phyloP scores from a whole-genome alignment of 2,113 vertebrate species.

The Rhodinocichla rosea region DNA sequence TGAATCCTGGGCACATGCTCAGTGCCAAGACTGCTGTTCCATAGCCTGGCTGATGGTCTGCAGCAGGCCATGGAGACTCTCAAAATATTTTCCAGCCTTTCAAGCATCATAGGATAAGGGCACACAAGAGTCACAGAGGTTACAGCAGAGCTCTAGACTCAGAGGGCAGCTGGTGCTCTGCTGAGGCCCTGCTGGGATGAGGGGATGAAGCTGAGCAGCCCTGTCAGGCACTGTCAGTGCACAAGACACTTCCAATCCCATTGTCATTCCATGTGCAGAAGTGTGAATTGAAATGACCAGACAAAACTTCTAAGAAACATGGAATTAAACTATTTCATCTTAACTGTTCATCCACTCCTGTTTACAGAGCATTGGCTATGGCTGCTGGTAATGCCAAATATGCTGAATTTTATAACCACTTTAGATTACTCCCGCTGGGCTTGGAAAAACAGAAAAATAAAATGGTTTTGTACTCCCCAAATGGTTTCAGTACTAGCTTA shows the following conservation, averaged over 20 bases:
- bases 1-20: not conserved
- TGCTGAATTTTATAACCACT: not conserved
- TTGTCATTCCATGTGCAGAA: accelerated
- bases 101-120: not conserved
- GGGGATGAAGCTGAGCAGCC: not conserved
- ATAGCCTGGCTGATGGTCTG: not conserved
- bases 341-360: not conserved
- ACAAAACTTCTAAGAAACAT: not conserved
- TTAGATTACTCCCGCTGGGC: not conserved
- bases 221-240: not conserved
- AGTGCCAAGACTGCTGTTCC: not conserved
- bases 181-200: not conserved
- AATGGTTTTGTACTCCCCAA: not conserved
- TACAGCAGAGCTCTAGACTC: not conserved
- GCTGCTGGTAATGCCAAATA: not conserved
- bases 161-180: not conserved
- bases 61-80: not conserved
- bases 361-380: not conserved
- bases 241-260: accelerated
- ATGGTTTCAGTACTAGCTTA: not conserved
- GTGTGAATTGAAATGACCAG: not conserved
- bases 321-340: not conserved
- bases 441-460: not conserved
- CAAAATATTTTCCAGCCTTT: not conserved
- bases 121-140: not conserved